Evolutionary conservation across 2,797 vertebrate species (phyloP), one percentile per base, ranked within the genome.

Genomic region (Euthynnus affinis): DNA sequence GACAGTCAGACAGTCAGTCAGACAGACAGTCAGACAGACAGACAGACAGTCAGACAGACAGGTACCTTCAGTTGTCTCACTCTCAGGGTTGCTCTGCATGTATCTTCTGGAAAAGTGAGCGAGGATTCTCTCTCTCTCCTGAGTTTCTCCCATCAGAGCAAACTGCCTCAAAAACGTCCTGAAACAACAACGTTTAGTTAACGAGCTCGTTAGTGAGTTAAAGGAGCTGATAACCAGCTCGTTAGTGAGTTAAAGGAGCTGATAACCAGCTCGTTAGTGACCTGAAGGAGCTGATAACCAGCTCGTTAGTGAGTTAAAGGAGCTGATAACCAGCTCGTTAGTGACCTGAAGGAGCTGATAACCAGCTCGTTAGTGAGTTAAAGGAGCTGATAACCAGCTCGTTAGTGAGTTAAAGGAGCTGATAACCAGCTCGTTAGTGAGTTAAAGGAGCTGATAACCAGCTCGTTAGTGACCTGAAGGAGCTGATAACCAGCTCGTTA

Each of bases 81-180:
- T 85, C 34, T 89, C 91, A 0, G 96, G 96, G 83, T 99, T 98
- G 83, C 97, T 96, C 87, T 96, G 95, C 0, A 96, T 94, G 93
- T 97, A 99, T 73, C 97, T 95, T 82, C 95, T 96, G 73, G 98
- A 99, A 93, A 99, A 99, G 87, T 99, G 97, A 62, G 96, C 94
- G 63, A 99, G 93, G 78, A 99, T 97, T 62, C 98, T 90, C 80
- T 99, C 98, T 81, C 98, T 95, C 90, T 99, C 98, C 91, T 99
- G 98, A 0, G 97, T 99, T 91, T 99, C 98, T 74, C 98, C 98
- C 94, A 97, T 96, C 84, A 99, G 93, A 64, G 98, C 97, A 71
- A 99, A 96, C 83, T 96, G 97, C 84, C 94, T 96, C 61, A 99
- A 94, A 91, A 99, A 99, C 37, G 77, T 92, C 92, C 98, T 99